These are phyloP conservation scores for Drosophila antonietae DNA, from an alignment of 2,888 invertebrate species.

Conservation along the genomic window DNA sequence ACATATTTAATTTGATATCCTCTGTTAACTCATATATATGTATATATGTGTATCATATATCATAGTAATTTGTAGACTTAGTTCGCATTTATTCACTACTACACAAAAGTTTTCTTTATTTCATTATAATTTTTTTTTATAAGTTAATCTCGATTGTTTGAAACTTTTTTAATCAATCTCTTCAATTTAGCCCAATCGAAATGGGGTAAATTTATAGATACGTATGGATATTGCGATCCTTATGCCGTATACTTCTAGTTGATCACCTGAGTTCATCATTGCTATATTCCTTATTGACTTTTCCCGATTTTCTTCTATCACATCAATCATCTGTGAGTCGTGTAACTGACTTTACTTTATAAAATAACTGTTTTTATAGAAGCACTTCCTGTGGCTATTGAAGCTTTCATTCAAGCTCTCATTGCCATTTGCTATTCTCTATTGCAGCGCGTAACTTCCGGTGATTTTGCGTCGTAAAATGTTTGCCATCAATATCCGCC, in stretches of 20 bases:
- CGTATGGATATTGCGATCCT: background rate
- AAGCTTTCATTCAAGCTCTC: conserved; percentile 13
- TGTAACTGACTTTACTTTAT: conserved; percentile 4
- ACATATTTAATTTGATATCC: background rate
- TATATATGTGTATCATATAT: too few relatives aligned
- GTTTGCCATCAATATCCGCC: conserved; percentile 75
- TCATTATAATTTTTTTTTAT: too few relatives aligned
- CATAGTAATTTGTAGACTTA: too few relatives aligned
- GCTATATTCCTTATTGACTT: background rate
- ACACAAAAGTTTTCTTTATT: too few relatives aligned
- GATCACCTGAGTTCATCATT: too few relatives aligned
- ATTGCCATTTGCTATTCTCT: conserved; percentile 31
- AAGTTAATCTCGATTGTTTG: too few relatives aligned
- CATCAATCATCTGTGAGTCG: background rate
- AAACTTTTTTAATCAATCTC: too few relatives aligned
- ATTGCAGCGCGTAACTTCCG: conserved; percentile 67
- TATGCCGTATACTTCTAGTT: background rate
- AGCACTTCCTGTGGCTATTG: background rate
- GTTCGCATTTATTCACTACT: too few relatives aligned
- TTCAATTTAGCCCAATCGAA: too few relatives aligned
- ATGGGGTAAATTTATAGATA: too few relatives aligned
- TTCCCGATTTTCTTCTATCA: background rate
- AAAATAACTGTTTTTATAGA: conserved; percentile 11
- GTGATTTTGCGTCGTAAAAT: conserved; percentile 69
- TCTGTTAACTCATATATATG: background rate